Evolutionary conservation across 2,113 vertebrate genomes (phyloP), one percentile per base, ranked within the genome.

Genomic region (Todiramphus saurophagus): DNA sequence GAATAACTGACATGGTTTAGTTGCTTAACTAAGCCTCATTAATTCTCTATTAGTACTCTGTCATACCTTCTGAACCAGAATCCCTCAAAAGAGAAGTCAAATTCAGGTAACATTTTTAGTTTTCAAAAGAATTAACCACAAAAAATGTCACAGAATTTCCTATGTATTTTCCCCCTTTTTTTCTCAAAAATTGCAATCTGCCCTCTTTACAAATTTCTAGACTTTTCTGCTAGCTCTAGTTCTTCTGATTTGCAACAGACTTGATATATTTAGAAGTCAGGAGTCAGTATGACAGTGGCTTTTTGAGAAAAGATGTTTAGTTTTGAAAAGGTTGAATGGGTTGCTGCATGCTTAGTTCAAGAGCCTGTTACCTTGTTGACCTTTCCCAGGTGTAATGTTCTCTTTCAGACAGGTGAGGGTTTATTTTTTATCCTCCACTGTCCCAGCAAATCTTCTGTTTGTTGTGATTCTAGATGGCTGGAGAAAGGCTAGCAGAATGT

Each of bases 131-230:
- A 7, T 13, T 31, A 68, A 18, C 11, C 60, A 4, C 7, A 70
- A 78, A 64, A 21, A 23, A 0, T 1, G 23, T 19, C 9, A 56
- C 5, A 16, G 35, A 76, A 35, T 46, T 59, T 89, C 75, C 14
- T 60, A 11, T 43, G 8, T 1, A 8, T 27, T 25, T 10, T 6
- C 0, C 1, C 4, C 21, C 11, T 3, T 11, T 53, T 68, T 58
- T 60, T 10, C 7, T 50, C 5, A 69, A 73, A 89, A 90, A 13
- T 17, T 18, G 4, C 18, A 73, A 74, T 74, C 7, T 30, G 37
- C 23, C 1, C 5, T 28, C 17, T 89, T 82, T 50, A n/a, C 13
- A 63, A 62, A 88, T 77, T 41, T 77, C 25, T 41, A 53, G 39
- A 48, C 20, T 76, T 76, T 90, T 83, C 68, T 80, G 48, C 17